phyloP scores from a whole-genome alignment of 1,140 invertebrate species.

The Gryllus bimaculatus region DNA sequence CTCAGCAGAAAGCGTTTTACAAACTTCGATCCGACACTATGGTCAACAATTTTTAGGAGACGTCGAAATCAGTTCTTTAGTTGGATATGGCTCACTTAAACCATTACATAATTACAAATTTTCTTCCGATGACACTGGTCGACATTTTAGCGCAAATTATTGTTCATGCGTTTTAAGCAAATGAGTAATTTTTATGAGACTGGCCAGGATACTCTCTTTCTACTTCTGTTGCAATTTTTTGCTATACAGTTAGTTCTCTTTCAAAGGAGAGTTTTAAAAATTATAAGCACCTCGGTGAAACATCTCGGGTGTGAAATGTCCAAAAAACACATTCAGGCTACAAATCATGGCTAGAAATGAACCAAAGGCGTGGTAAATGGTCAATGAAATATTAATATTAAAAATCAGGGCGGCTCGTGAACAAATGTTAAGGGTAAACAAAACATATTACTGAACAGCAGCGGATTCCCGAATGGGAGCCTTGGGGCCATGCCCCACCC shows the following conservation, averaged over 20 bases:
- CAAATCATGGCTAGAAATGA: background rate
- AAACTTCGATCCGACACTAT: background rate
- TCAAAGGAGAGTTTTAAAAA: background rate
- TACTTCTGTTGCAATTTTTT: background rate
- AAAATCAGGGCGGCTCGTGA: too few relatives aligned
- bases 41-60: background rate
- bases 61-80: background rate
- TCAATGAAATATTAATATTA: too few relatives aligned
- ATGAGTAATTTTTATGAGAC: background rate
- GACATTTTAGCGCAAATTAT: background rate
- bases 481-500: too few relatives aligned
- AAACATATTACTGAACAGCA: too few relatives aligned
- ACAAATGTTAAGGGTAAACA: too few relatives aligned
- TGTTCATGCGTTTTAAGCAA: background rate
- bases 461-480: too few relatives aligned
- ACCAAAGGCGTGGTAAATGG: background rate
- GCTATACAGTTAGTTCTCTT: background rate
- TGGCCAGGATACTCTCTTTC: background rate
- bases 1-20: background rate
- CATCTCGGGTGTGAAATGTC: background rate
- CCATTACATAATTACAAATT: background rate
- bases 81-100: background rate
- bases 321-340: background rate
- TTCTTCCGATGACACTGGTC: background rate
- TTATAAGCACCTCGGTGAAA: background rate